Evolutionary conservation across 2,797 vertebrate species (phyloP).

Genomic region (Otolemur crassicaudatus): DNA sequence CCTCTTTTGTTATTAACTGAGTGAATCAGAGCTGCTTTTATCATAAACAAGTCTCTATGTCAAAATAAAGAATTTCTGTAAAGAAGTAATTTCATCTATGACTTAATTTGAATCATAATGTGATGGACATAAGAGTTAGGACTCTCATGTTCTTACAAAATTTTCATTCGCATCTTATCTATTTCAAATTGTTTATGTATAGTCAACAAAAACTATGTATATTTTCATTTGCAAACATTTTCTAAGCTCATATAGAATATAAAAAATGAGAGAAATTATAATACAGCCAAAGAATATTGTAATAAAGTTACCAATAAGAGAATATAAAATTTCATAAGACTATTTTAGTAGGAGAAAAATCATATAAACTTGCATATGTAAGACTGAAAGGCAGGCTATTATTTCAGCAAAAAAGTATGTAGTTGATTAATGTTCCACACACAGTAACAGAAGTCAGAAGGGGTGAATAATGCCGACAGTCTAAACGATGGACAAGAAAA

Average conservation of each 20-base stretch:
- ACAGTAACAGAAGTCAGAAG: background rate
- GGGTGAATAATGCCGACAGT: background rate
- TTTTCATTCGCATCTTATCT: background rate
- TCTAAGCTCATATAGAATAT: background rate
- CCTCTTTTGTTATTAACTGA: background rate
- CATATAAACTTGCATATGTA: background rate
- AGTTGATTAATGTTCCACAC: background rate
- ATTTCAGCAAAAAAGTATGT: background rate
- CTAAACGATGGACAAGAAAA: background rate
- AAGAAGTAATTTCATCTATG: background rate
- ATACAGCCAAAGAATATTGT: background rate
- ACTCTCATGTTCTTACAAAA: background rate
- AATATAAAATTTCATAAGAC: background rate
- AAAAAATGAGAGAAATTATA: background rate
- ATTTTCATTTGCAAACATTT: background rate
- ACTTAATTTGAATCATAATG: background rate
- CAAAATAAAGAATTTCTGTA: background rate
- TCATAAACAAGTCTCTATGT: background rate
- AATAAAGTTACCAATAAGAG: background rate
- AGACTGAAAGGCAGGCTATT: background rate
- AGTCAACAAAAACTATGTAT: background rate
- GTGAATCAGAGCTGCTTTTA: background rate
- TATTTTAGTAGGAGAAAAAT: background rate
- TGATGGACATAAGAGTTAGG: background rate
- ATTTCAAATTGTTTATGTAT: background rate